A percentile compares a stretch with the other conserved stretches of the same genome.
phyloP scores from a whole-genome alignment of 2,113 vertebrate genomes.

The Pelecanoides urinatrix region DNA sequence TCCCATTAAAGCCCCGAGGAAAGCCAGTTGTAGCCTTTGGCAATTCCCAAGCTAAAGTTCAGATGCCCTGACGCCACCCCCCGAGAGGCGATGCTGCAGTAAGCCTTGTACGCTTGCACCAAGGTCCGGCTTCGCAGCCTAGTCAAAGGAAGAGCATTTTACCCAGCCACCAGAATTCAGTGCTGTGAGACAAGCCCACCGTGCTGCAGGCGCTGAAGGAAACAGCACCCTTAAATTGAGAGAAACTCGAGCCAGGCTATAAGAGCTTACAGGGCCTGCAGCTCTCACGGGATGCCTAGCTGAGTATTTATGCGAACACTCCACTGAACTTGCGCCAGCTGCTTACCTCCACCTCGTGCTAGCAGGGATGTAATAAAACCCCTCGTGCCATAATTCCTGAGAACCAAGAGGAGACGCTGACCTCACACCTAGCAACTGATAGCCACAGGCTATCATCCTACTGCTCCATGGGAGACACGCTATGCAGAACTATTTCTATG shows the following conservation, averaged over 20 bases:
- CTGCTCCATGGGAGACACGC: neutral
- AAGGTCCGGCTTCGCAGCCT: neutral
- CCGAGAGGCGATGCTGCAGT: neutral
- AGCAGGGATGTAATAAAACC: neutral
- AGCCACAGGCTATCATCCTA: no score
- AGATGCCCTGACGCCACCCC: no score
- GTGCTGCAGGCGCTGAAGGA: rapidly evolving
- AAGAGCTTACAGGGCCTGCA: neutral
- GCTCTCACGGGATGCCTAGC: neutral
- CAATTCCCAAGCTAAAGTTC: neutral
- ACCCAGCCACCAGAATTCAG: rapidly evolving
- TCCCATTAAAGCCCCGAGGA: neutral
- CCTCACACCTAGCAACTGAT: neutral
- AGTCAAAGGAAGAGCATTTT: rapidly evolving
- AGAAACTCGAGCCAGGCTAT: neutral
- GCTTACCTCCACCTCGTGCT: rapidly evolving
- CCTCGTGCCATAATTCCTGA: rapidly evolving
- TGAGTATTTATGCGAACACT: neutral
- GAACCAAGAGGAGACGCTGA: neutral
- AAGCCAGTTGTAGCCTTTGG: neutral
- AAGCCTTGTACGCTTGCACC: rapidly evolving
- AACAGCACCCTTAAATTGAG: rapidly evolving
- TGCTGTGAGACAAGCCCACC: neutral
- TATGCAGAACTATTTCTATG: neutral
- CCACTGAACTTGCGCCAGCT: rapidly evolving